Base-by-base conservation (phyloP, 2,888 invertebrate species). In the Epiperipatus broadwayi region DNA sequence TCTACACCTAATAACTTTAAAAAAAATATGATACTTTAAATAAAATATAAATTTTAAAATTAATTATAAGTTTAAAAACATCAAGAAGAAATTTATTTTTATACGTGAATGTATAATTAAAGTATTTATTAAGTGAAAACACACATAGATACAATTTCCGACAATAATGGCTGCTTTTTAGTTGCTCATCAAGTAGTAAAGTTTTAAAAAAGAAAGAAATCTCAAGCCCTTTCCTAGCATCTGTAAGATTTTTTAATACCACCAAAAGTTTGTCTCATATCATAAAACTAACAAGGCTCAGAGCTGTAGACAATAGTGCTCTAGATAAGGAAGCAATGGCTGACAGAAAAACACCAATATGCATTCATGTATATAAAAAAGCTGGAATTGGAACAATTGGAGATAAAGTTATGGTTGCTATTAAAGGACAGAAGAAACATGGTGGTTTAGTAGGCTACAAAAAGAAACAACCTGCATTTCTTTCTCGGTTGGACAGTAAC, bases 301-400 rank as follows among this genome's bases (percentile, higher is more conserved):
- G 87, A 51, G 87, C 93, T 4, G 95, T 99, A 2, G 97, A 99
- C 60, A 99, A 99, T 60, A 89, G 89, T 39, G 76, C 78, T 48
- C 72, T 97, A 43, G 97, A 95, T 22, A 87, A 83, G 57, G 71
- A 78, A 55, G 91, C 93, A 2, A 87, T 87, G 78, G 72, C 78
- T 2, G 81, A 85, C 55, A 93, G 93, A 33, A 81, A 78, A 60
- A 85, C 91, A 8, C 87, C 93, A 0, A 76, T 73, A 58, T 73
- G 80, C 52, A 93, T 99, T 52, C 87, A 93, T 55, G 75, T 95
- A 41, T 93, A 91, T 54, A 91, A 81, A 59, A 81, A 77, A 64
- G 68, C 64, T 38, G 66, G 65, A 2, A 47, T 56, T 2, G 78
- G 73, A 28, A 62, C 54, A 33, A 66, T 75, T 44, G 78, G 77